Evolutionary conservation across 1,140 invertebrate species (phyloP).

Genomic region (Drosophila kanapiae): DNA sequence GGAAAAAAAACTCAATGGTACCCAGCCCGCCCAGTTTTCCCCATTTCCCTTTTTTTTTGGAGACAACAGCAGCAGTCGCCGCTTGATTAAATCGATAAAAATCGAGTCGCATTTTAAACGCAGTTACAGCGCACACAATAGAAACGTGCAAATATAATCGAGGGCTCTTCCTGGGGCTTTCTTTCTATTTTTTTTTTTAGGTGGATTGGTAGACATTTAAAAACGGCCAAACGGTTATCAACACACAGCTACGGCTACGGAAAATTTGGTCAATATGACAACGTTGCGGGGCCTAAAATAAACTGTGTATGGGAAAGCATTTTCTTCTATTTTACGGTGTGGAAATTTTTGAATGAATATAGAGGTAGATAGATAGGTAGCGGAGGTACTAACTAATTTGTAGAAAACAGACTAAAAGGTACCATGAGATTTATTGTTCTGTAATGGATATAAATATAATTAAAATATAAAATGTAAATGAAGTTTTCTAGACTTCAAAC

Average conservation of each 20-base stretch:
- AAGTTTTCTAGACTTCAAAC: neutral
- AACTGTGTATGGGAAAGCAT: neutral
- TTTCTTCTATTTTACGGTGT: neutral
- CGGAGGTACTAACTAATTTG: neutral
- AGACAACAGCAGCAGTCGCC: slow-evolving; percentile 31
- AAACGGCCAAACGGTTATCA: slow-evolving; percentile 67
- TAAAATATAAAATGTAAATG: neutral
- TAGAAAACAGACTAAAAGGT: neutral
- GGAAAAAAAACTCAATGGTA: slow-evolving; percentile 9
- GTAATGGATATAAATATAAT: neutral
- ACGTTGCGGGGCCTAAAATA: slow-evolving; percentile 20
- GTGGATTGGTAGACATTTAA: slow-evolving; percentile 44
- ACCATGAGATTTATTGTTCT: too few relatives aligned
- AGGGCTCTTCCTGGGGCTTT: slow-evolving; percentile 1
- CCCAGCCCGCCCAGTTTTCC: neutral
- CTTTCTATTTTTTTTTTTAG: slow-evolving; percentile 8
- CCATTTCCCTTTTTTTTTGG: neutral
- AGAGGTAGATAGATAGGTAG: neutral
- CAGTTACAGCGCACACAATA: slow-evolving; percentile 66
- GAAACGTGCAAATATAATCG: slow-evolving; percentile 76
- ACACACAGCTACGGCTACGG: slow-evolving; percentile 26
- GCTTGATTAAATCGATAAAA: slow-evolving; percentile 84
- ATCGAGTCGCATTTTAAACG: slow-evolving; percentile 75
- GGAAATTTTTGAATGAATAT: neutral
- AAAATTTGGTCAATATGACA: slow-evolving; percentile 74